Evolutionary conservation across 2,113 vertebrate genomes (phyloP).

Genomic region (Cnemophilus loriae): DNA sequence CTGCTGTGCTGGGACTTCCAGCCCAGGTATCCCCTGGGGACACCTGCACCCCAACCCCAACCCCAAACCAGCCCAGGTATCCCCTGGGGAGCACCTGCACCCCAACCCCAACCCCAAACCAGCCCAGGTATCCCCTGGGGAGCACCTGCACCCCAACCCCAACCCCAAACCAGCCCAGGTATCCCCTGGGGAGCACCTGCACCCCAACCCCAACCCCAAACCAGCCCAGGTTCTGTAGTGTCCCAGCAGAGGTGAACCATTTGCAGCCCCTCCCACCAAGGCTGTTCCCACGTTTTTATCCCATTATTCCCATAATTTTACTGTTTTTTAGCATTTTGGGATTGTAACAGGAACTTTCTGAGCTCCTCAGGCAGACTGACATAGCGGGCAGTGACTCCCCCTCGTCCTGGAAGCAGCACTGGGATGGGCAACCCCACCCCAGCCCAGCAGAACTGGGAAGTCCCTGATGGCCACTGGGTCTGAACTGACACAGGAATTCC

Average conservation of each 20-base stretch:
- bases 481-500: neutral
- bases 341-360: neutral
- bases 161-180: neutral
- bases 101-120: neutral
- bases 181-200: neutral
- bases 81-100: neutral
- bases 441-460: neutral
- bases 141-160: neutral
- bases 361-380: neutral
- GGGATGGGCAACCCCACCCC: neutral
- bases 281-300: neutral
- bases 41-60: neutral
- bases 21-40: neutral
- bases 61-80: neutral
- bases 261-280: neutral
- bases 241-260: neutral
- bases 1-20: neutral
- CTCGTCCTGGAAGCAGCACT: neutral
- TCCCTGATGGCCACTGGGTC: neutral
- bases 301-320: neutral
- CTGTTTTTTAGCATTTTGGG: neutral
- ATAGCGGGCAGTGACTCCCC: no score
- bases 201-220: neutral
- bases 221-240: neutral
- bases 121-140: neutral